Conservation (phyloP, 2,797 vertebrate genomes). For the Triplophysa bombifrons region DNA sequence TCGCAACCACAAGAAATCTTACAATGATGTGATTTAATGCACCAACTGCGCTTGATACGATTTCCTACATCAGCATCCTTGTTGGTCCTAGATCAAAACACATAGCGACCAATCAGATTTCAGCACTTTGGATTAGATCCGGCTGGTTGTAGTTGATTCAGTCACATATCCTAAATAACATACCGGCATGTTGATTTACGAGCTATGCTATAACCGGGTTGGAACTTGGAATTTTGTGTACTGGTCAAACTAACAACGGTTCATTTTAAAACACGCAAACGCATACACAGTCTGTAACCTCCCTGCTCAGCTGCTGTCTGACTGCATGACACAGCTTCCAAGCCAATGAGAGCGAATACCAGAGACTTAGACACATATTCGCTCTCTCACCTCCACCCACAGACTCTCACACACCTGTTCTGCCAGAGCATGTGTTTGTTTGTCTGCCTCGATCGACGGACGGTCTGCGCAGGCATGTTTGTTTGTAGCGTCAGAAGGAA, state of each 20-base stretch:
- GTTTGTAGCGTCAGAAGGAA: constrained; percentile 6
- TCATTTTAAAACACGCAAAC: constrained; percentile 45
- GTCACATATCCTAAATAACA: not conserved
- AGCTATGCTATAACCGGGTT: not conserved
- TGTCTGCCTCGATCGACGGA: not conserved
- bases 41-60: not conserved
- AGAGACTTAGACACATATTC: constrained; percentile 58
- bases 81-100: not conserved
- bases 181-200: not conserved
- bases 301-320: constrained; percentile 73
- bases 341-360: constrained; percentile 63
- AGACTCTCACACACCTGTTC: not conserved
- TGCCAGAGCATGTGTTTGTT: not conserved
- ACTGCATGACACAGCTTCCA: constrained; percentile 73
- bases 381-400: constrained; percentile 2
- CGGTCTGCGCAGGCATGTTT: constrained; percentile 24
- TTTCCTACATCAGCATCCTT: not conserved
- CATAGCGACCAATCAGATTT: not conserved
- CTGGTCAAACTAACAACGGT: constrained; percentile 25
- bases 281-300: constrained; percentile 67
- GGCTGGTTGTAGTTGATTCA: not conserved
- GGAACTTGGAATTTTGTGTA: not conserved
- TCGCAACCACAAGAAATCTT: not conserved
- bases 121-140: not conserved
- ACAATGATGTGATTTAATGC: not conserved